Base-by-base conservation (phyloP, 2,797 vertebrate species). In the Chelon labrosus region DNA sequence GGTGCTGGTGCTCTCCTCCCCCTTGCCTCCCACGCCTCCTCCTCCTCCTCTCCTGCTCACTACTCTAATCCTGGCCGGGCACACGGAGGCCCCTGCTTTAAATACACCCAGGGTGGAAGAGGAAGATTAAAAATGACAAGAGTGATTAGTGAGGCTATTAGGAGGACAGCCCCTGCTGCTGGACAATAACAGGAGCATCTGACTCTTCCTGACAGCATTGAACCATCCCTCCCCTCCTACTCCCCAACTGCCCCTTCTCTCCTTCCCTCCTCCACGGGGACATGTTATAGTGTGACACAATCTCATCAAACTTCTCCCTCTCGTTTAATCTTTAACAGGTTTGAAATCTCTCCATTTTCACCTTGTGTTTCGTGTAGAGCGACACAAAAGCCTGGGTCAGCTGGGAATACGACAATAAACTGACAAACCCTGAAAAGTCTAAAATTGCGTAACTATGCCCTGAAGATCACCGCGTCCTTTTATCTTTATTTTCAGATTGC, bases 121-220 rank as follows among this genome's bases (percentile, higher is more conserved):
- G 88, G 78, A 79, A 89, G 92, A 93, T 93, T 93, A 92, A 91
- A 92, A 91, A 91, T 79, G 91, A 89, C 89, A 90, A 77, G 79
- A 87, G 88, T 83, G 92, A 94, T 94, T 94, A 94, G 91, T 53
- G 81, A 87, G 80, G 83, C 81, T 90, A 90, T 89, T 86, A 89
- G 86, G 58, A 80, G 84, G 84, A 81, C 76, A 71, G 78, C 70
- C 69, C 75, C 77, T 49, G 79, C 82, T 80, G 79, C 70, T 79
- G 81, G 85, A 90, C 89, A 83, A 84, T 70, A 82, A 71, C 72
- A 75, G 64, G 65, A 75, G 27, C 68, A 80, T 65, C 69, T 65
- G 74, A 83, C 42, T 67, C 73, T 49, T 82, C 58, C 58, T 69
- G 70, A 64, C 54, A 66, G 78, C 66, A 49, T 66, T 82, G 25